Percentiles rank a stretch among this genome's conserved stretches.
These are phyloP conservation scores for Apocrypta bakeri DNA, from an alignment of 1,140 invertebrate species.

Conservation along the genomic window DNA sequence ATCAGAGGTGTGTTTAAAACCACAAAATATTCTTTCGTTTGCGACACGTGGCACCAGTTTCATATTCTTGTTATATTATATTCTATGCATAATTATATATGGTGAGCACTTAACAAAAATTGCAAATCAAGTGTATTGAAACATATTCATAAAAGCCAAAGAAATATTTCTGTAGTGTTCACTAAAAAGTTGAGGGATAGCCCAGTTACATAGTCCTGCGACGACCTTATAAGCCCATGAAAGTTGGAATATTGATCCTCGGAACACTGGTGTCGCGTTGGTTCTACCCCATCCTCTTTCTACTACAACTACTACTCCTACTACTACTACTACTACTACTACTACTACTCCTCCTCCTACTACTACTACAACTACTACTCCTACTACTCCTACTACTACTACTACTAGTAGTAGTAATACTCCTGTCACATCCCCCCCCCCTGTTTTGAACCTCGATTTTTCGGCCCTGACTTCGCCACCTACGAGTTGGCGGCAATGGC, in stretches of 20 bases:
- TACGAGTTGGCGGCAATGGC: background rate
- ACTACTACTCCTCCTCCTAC: background rate
- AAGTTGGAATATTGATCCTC: constrained; percentile 42
- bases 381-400: background rate
- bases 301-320: constrained; percentile 10
- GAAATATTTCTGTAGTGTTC: too few species aligned
- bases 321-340: background rate
- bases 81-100: too few species aligned
- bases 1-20: too few species aligned
- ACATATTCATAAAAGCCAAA: too few species aligned
- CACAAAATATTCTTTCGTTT: too few species aligned
- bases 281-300: too few species aligned
- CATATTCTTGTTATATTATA: too few species aligned
- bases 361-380: constrained; percentile 10
- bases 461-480: background rate
- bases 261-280: background rate
- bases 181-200: too few species aligned
- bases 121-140: too few species aligned
- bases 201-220: constrained; percentile 56
- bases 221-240: constrained; percentile 37
- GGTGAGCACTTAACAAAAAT: too few species aligned
- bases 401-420: background rate
- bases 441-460: background rate
- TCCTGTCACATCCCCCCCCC: background rate
- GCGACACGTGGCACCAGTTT: too few species aligned